A percentile compares a stretch with the other conserved stretches of the same genome.
phyloP scores from a whole-genome alignment of 2,113 vertebrate species.

The Stegostoma tigrinum region DNA sequence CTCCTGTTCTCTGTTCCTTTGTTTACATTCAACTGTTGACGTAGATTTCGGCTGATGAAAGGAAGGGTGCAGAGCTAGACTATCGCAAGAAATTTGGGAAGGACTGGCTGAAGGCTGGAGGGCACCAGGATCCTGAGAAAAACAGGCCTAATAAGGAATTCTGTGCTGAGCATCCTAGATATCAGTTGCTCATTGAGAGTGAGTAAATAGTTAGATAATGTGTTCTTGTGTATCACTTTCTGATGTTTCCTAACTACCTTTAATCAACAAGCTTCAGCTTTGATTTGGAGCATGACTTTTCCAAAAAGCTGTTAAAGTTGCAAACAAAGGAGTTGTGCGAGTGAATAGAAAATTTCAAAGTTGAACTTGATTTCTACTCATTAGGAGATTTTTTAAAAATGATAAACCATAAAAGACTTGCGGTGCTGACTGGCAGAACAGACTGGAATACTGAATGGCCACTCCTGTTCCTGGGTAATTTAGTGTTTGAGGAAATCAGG shows the following conservation, averaged over 20 bases:
- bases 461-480: neutral
- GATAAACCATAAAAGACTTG: too few relatives aligned
- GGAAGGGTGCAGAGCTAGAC: constrained; percentile 82
- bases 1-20: neutral
- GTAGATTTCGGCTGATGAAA: constrained; percentile 67
- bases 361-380: neutral
- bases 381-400: neutral
- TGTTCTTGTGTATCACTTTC: neutral
- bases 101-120: constrained; percentile 76
- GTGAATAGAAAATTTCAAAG: neutral
- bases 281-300: neutral
- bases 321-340: too few relatives aligned
- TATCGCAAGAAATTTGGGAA: constrained; percentile 82
- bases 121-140: constrained; percentile 55
- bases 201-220: constrained; percentile 45
- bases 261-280: neutral
- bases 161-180: constrained; percentile 70
- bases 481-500: neutral
- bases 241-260: neutral
- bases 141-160: constrained; percentile 64
- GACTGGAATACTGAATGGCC: neutral
- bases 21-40: neutral
- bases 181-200: constrained; percentile 71
- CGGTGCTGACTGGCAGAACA: neutral
- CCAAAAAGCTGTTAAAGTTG: neutral